Conservation (phyloP, 1,140 invertebrate genomes). For the Pogonomyrmex barbatus region DNA sequence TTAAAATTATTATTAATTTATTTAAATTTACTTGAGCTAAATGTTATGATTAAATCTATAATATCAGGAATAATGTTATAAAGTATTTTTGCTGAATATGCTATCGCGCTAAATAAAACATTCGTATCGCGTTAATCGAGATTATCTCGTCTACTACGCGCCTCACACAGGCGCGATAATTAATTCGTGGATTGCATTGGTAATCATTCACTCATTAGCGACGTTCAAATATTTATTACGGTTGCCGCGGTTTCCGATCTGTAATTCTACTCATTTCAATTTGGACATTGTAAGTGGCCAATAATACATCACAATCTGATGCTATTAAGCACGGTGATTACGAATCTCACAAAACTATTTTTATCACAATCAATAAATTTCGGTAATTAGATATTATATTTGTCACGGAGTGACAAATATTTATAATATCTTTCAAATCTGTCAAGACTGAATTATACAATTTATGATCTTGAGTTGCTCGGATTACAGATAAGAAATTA, state of each 20-base stretch:
- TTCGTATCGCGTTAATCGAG: constrained; percentile 23
- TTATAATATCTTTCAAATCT: neutral
- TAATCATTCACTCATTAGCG: constrained; percentile 59
- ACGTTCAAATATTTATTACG: constrained; percentile 60
- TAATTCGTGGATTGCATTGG: constrained; percentile 56
- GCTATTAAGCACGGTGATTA: constrained; percentile 19
- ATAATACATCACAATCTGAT: constrained; percentile 47
- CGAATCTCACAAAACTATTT: constrained; percentile 25
- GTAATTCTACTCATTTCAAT: constrained; percentile 31
- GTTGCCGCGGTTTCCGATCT: constrained; percentile 34
- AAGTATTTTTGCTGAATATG: constrained; percentile 14
- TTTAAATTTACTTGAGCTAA: neutral
- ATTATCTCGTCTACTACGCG: constrained; percentile 36
- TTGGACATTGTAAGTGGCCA: neutral
- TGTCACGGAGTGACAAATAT: too few relatives aligned
- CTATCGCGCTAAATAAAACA: constrained; percentile 12
- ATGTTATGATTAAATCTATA: neutral
- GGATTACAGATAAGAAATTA: neutral
- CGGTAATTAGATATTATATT: neutral
- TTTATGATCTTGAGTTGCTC: constrained; percentile 10
- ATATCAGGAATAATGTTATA: neutral
- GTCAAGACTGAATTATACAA: neutral
- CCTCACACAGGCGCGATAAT: constrained; percentile 38
- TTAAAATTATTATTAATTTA: neutral
- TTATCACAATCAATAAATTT: constrained; percentile 3